phyloP scores from a whole-genome alignment of 2,113 vertebrate species.

The Vidua chalybeata region DNA sequence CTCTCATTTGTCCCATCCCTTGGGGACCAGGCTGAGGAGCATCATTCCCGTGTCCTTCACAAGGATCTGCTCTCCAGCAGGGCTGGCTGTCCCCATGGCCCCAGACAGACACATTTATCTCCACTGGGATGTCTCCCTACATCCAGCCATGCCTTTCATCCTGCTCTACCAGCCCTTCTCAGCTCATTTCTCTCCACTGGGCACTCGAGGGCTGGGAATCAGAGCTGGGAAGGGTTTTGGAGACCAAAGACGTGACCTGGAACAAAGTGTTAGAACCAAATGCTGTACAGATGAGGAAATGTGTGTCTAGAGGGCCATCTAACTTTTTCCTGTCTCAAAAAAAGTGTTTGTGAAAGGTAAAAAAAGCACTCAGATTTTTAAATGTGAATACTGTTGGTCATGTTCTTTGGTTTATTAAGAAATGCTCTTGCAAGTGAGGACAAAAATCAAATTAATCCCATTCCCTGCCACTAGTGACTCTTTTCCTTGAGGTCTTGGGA shows the following conservation, averaged over 20 bases:
- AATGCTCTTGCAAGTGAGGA: not conserved
- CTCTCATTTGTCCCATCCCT: not conserved
- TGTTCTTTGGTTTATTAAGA: conserved; percentile 23
- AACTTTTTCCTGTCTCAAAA: not conserved
- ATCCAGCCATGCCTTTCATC: not conserved
- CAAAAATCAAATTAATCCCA: not conserved
- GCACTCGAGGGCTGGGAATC: not conserved
- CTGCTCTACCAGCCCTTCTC: not conserved
- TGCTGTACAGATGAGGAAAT: not conserved
- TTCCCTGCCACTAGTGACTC: not conserved
- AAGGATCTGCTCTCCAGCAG: not conserved
- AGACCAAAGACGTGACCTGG: not conserved
- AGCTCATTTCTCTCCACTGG: not conserved
- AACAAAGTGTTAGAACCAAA: not conserved
- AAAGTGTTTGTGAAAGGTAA: not conserved
- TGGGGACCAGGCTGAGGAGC: not conserved
- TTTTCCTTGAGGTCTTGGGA: not conserved
- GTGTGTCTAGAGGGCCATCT: not conserved
- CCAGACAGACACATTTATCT: not conserved
- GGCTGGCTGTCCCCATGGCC: rapidly evolving
- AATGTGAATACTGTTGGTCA: conserved; percentile 11
- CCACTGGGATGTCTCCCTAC: not conserved
- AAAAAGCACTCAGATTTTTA: not conserved
- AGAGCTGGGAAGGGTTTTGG: not conserved
- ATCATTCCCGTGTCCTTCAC: not conserved